Base-by-base conservation (phyloP, 2,888 invertebrate genomes). In the Nezara viridula region DNA sequence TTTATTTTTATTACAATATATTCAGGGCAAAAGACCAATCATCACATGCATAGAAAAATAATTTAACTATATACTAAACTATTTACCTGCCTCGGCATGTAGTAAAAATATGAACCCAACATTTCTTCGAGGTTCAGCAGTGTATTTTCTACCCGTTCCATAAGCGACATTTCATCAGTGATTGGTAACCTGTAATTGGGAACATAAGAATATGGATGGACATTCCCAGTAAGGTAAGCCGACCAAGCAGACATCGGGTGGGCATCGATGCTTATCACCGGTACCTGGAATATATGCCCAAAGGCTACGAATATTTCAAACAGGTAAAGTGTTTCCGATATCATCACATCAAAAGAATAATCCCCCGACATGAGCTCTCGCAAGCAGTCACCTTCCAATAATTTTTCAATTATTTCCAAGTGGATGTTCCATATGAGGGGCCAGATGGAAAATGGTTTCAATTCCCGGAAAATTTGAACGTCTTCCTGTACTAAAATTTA, bases 261-360 rank as follows among this genome's bases (percentile, higher is more conserved):
- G 10, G 91, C 90, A 40, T 90, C 89, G 9, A 90, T 66, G 47
- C 89, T 89, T 24, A 91, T 86, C 32, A 91, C 86, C 19, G 91
- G 91, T 0, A 90, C 90, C 4, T 90, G 90, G 88, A 91, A 91
- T 47, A 90, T 91, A 37, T 90, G 81, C 5, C 90, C 91, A 52
- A 91, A 90, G 14, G 90, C 90, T 0, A 90, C 77, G 10, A 91
- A 85, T 19, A 90, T 66, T 60, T 91, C 91, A 19, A 91, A 91
- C 0, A 86, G 27, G 55, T 90, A 91, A 14, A 89, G 90, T 5
- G 91, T 86, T 87, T 91, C 91, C 9, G 90, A 24, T 21, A 91
- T 90, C 14, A 91, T 86, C 19, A 91, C 37, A 89, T 91, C 91
- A 77, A 90, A 91, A 1, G 60, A n/a, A 16, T 44, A n/a, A n/a